phyloP scores from a whole-genome alignment of 2,888 invertebrate genomes.

The Drosophila nigritarsus region DNA sequence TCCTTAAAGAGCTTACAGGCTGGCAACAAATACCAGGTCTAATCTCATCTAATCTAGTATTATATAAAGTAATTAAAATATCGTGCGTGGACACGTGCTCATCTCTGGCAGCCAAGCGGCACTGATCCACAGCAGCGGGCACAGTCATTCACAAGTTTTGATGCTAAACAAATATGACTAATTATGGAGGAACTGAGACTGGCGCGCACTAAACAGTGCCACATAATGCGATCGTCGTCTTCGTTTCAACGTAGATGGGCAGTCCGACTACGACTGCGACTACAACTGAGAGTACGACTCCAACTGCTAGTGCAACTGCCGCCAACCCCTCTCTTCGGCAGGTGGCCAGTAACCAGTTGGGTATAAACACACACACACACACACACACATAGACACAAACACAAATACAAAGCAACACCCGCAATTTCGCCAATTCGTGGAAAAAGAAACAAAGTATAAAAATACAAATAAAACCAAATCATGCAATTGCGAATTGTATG shows the following conservation, averaged over 20 bases:
- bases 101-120: conserved; percentile 29
- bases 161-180: conserved; percentile 81
- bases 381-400: conserved; percentile 13
- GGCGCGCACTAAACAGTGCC: conserved; percentile 73
- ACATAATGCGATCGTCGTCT: conserved; percentile 79
- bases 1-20: background rate
- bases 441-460: conserved; percentile 62
- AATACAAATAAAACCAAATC: conserved; percentile 26
- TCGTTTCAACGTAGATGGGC: conserved; percentile 77
- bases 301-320: background rate
- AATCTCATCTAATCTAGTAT: background rate
- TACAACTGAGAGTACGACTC: conserved; percentile 8
- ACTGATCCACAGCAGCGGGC: conserved; percentile 46
- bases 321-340: background rate
- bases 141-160: conserved; percentile 78
- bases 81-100: conserved; percentile 17
- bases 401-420: conserved; percentile 76
- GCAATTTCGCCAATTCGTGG: conserved; percentile 85
- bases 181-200: conserved; percentile 78
- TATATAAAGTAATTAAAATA: background rate
- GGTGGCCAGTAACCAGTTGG: conserved; percentile 36
- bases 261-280: conserved; percentile 30
- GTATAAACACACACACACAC: conserved; percentile 26
- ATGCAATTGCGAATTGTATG: conserved; percentile 59
- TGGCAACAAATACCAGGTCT: background rate